Evolutionary conservation across 2,113 vertebrate species (phyloP), one percentile per base, ranked within the genome.

Genomic region (Crotalus horridus): DNA sequence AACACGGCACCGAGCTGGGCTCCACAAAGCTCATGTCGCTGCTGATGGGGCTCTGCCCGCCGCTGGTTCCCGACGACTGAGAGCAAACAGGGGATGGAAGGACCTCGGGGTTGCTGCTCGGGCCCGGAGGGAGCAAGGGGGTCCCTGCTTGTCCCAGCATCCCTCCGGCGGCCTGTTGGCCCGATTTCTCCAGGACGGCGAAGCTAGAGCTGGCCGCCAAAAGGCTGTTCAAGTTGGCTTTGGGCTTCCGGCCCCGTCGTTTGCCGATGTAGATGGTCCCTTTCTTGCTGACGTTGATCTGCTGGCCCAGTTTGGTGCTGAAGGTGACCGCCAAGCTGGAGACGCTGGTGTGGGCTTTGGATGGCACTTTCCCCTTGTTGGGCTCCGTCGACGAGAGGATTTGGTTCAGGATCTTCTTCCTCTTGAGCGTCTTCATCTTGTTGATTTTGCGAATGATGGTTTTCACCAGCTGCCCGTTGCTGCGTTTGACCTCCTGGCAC

Each of bases 201-300:
- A 98, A 85, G 4, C 97, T 58, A 1, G 98, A 96, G 0, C 94
- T 94, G 55, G 96, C 94, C 10, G 96, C 91, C 86, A 98, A 93
- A 85, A 98, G 90, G 21, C 98, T 97, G 0, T 98, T 98, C 89
- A 98, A 93, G 87, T 97, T 96, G 21, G 98, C 97, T 97, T 99
- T 99, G 3, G 99, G 99, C 92, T 99, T 99, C 89, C 99, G 98
- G 51, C 99, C 99, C 96, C 99, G 98, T 94, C 99, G 98, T 93
- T 99, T 99, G 94, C 99, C 99, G 98, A 99, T 99, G 94, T 99
- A 99, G 96, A 99, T 99, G 0, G 99, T 99, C 93, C 99, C 99
- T 97, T 99, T 98, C 97, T 99, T 99, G 97, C 99, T 99, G 92
- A 99, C 99, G 3, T 99, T 99, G 95, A 99, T 99, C 94, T 99